A percentile compares a stretch with the other conserved stretches of the same genome.
phyloP scores from a whole-genome alignment of 2,797 vertebrate genomes.

The Sebastes trivittatus region DNA sequence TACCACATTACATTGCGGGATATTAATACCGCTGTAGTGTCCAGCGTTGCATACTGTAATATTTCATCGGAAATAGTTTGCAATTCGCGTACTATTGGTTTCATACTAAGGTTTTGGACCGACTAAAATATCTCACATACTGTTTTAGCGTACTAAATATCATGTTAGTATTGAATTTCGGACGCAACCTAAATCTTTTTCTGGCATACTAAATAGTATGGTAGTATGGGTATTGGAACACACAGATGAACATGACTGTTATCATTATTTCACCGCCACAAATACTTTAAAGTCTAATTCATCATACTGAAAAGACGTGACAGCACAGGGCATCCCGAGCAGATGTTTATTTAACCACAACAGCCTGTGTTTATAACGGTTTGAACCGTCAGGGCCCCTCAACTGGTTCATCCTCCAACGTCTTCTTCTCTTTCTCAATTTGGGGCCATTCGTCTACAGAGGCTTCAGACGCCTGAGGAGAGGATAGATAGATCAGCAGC shows the following conservation, averaged over 20 bases:
- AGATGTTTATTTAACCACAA: conserved; percentile 29
- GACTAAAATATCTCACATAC: too few species aligned
- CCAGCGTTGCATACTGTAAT: too few species aligned
- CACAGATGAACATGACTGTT: background rate
- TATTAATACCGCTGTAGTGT: too few species aligned
- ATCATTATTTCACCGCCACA: background rate
- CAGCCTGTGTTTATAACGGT: background rate
- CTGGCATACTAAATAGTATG: too few species aligned
- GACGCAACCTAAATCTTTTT: too few species aligned
- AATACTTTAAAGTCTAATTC: background rate
- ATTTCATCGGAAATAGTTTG: too few species aligned
- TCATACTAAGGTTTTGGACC: too few species aligned
- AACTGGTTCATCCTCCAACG: conserved; percentile 19
- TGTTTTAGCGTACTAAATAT: too few species aligned
- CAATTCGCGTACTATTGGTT: too few species aligned
- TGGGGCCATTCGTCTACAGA: conserved; percentile 57
- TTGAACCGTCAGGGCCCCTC: background rate
- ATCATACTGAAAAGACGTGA: background rate
- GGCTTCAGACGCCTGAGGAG: conserved; percentile 48
- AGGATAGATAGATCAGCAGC: background rate
- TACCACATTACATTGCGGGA: too few species aligned
- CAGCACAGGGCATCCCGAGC: accelerated
- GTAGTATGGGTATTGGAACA: too few species aligned
- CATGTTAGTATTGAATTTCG: too few species aligned
- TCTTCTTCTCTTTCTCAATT: conserved; percentile 11